Evolutionary conservation across 2,113 vertebrate species (phyloP), one percentile per base, ranked within the genome.

Genomic region (Syrmaticus mikado): DNA sequence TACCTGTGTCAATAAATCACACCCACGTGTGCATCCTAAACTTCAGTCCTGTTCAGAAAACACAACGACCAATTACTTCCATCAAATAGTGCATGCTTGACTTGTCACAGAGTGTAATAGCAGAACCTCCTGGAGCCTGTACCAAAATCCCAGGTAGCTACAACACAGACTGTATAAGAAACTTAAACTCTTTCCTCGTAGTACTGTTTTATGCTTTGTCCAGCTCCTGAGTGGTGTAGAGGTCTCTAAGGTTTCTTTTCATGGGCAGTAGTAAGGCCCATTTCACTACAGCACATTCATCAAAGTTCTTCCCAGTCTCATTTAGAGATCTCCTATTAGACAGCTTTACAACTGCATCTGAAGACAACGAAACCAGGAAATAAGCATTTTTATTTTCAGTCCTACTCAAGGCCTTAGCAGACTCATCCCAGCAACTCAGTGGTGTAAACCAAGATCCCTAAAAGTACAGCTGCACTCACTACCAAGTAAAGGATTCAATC

Each of bases 141-240:
- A 11, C 13, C 68, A 78, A 83, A 84, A 75, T 46, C 13, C n/a
- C 8, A 46, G 38, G 41, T 3, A 79, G 57, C 38, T 46, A 16
- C 0, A 0, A 36, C 7, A 43, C 73, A 61, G 17, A 40, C 52
- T 84, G 27, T 32, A 21, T 32, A 21, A 46, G 34, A 74, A 89
- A 92, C 73, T 2, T 2, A 16, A 74, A 84, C 27, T 1, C 3
- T 22, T 67, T 58, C 4, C 9, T 50, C 25, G 17, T 1, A 0
- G 30, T 70, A 40, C 38, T 20, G 62, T 74, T 36, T 16, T 14
- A 57, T 8, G 27, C 57, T 70, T 72, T 81, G 3, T 61, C 20
- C 68, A 50, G 16, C 20, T 48, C 15, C 27, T 57, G 16, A 57
- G 10, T 6, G 41, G 10, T 18, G 4, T 5, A 77, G 27, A 58